phyloP scores from a whole-genome alignment of 35 echinoderm and acorn worm genomes.

The Chiridota heheva region DNA sequence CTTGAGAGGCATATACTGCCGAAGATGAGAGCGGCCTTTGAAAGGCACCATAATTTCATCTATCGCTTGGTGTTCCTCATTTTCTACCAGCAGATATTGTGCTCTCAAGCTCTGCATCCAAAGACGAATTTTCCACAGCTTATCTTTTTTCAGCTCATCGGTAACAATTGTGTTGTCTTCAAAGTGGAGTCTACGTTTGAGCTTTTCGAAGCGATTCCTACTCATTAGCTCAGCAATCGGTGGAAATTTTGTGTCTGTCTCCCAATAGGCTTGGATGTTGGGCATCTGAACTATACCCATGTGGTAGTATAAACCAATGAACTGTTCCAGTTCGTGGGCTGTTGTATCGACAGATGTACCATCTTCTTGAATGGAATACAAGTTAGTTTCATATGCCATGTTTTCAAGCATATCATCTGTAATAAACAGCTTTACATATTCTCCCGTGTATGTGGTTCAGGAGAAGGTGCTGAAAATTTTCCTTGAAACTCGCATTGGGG shows the following conservation, averaged over 20 bases:
- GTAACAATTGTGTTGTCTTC: conserved; percentile 2
- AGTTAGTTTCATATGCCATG: neutral
- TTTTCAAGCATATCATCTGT: neutral
- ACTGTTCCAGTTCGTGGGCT: conserved; percentile 30
- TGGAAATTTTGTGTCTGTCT: conserved; percentile 6
- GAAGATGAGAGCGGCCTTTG: conserved; percentile 9
- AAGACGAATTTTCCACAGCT: conserved; percentile 22
- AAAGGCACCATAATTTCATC: conserved; percentile 47
- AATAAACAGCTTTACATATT: neutral
- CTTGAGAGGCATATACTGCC: conserved; percentile 11
- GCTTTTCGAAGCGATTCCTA: conserved; percentile 21
- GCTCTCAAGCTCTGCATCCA: neutral
- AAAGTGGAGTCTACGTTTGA: conserved; percentile 6
- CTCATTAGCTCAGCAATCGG: conserved; percentile 29
- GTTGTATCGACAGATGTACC: neutral
- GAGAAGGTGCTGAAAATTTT: neutral
- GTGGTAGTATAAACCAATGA: conserved; percentile 34
- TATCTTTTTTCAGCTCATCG: conserved; percentile 37
- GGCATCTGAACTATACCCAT: conserved; percentile 50
- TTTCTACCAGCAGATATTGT: neutral
- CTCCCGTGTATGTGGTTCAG: neutral
- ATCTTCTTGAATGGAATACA: neutral
- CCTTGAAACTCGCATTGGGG: neutral
- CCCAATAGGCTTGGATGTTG: conserved; percentile 2
- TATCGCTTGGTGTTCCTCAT: conserved; percentile 6